Percentiles rank a stretch among this genome's conserved stretches.
Evolutionary conservation across 2,113 vertebrate genomes (phyloP).

Genomic region (Thymallus thymallus): DNA sequence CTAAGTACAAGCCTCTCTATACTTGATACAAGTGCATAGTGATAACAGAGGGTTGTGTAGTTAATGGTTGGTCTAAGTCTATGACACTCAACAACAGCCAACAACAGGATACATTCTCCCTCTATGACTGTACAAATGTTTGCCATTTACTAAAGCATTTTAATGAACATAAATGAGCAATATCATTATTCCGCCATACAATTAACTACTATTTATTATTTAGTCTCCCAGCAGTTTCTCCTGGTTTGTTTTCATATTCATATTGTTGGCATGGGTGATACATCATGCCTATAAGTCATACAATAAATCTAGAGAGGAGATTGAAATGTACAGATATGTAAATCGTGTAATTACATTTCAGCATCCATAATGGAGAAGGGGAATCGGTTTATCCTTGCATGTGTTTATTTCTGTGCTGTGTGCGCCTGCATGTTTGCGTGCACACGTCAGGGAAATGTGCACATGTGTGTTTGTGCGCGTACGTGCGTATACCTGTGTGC

Average conservation of each 20-base stretch:
- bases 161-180: conserved; percentile 38
- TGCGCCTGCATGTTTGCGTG: too few species aligned
- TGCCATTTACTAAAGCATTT: conserved; percentile 35
- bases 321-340: not conserved
- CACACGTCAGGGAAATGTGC: too few species aligned
- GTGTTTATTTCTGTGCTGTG: too few species aligned
- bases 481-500: conserved; percentile 64
- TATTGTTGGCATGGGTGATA: conserved; percentile 3
- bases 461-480: not conserved
- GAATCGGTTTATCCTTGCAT: too few species aligned
- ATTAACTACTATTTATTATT: conserved; percentile 22
- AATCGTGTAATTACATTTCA: not conserved
- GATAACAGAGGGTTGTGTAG: conserved; percentile 33
- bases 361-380: too few species aligned
- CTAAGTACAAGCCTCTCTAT: conserved; percentile 20
- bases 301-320: not conserved
- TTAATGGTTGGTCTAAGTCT: conserved; percentile 16
- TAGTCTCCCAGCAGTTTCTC: conserved; percentile 4
- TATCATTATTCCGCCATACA: conserved; percentile 17
- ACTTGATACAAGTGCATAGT: conserved; percentile 17
- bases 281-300: conserved; percentile 13
- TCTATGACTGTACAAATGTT: conserved; percentile 19
- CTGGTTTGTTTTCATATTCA: conserved; percentile 25
- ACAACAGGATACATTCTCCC: conserved; percentile 27
- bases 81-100: not conserved